Evolutionary conservation across 2,113 vertebrate species (phyloP), one percentile per base, ranked within the genome.

Genomic region (Kryptolebias marmoratus): DNA sequence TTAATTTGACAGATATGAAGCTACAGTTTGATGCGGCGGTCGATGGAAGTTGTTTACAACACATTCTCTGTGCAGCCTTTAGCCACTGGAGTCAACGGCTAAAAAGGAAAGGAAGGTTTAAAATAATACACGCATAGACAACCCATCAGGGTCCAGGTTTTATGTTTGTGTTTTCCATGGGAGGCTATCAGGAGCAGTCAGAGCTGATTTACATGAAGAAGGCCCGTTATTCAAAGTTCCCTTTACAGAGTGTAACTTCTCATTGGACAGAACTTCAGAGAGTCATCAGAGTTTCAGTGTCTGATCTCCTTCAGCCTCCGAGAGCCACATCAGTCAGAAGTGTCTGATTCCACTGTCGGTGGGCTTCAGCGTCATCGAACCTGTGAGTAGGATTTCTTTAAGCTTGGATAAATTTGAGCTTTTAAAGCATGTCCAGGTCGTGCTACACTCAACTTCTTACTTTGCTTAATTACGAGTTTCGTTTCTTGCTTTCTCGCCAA

Each of bases 151-250:
- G 44, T 45, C 44, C 44, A 45, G 9, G 11, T 45, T 3, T 45
- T 10, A 11, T 2, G 10, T 2, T 45, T 10, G 12, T 2, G 8
- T 15, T 47, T n/a, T 3, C 14, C 10, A 18, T 36, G 28, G 11
- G 18, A 1, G 14, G 0, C 3, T 13, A 22, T 48, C 44, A 57
- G 30, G 2, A 14, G 59, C 5, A 6, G 49, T 22, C 27, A 10
- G 56, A 15, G 47, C 16, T 9, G 47, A 81, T 75, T 81, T 85
- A 50, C 79, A 85, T 81, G 36, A 64, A 18, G 45, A 11, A 18
- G 5, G 32, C 59, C 71, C 62, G 74, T 75, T 82, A 81, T 82
- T 81, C 83, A 82, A 79, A 81, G 36, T 59, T 8, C 53, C 30
- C 36, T 59, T 36, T 15, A 64, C 53, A 71, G 58, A 6, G 27